phyloP scores from a whole-genome alignment of 2,888 invertebrate species.

The Drosophila cognata region DNA sequence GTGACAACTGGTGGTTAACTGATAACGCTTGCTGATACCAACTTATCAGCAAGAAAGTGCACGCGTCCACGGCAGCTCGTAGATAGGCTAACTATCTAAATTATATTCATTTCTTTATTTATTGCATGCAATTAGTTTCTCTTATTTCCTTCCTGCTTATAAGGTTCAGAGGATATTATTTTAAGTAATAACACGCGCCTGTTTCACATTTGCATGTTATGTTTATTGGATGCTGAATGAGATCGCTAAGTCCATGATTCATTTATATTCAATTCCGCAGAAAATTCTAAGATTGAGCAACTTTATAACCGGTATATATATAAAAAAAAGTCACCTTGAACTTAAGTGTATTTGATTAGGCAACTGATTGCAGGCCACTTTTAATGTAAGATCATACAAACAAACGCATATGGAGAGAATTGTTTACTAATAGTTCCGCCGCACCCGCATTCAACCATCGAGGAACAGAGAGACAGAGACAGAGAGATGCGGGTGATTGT shows the following conservation, averaged over 20 bases:
- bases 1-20: slow-evolving; percentile 17
- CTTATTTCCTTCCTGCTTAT: neutral
- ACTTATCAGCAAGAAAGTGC: slow-evolving; percentile 19
- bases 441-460: slow-evolving; percentile 17
- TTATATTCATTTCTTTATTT: neutral
- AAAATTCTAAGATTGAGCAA: neutral
- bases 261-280: neutral
- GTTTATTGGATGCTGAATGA: neutral
- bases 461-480: neutral
- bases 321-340: neutral
- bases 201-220: neutral
- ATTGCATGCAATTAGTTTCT: neutral
- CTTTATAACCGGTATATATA: neutral
- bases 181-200: neutral
- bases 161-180: neutral
- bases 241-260: neutral
- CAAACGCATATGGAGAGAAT: slow-evolving; percentile 12
- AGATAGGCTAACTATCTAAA: neutral
- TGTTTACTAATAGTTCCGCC: slow-evolving; percentile 4
- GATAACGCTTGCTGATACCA: slow-evolving; percentile 14
- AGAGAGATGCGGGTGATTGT: slow-evolving; percentile 1
- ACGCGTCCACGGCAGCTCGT: slow-evolving; percentile 16
- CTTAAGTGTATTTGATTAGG: neutral
- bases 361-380: neutral
- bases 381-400: neutral